phyloP scores from a whole-genome alignment of 2,797 vertebrate genomes.

The Amblyopsis hoosieri region DNA sequence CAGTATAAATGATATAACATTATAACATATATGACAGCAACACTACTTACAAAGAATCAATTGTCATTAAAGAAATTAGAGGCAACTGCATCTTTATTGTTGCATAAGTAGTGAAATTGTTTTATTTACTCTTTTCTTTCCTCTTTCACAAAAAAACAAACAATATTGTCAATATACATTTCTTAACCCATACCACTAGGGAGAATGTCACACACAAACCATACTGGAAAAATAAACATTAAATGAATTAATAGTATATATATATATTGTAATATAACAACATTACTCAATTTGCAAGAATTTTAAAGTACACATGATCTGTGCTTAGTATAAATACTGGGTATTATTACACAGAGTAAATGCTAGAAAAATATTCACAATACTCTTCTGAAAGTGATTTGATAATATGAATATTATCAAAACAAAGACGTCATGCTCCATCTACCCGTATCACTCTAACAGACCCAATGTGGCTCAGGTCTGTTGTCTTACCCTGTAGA shows the following conservation, averaged over 20 bases:
- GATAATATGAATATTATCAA: constrained; percentile 38
- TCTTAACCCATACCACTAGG: constrained; percentile 50
- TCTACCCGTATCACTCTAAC: constrained; percentile 62
- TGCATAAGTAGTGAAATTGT: constrained; percentile 67
- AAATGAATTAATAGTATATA: constrained; percentile 41
- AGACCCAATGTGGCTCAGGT: constrained; percentile 41
- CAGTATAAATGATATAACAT: not conserved
- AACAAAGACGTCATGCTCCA: constrained; percentile 59
- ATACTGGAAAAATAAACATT: constrained; percentile 37
- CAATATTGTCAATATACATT: constrained; percentile 57
- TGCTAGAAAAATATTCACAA: constrained; percentile 71
- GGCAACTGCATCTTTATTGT: not conserved
- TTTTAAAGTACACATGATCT: constrained; percentile 46
- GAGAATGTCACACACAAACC: constrained; percentile 64
- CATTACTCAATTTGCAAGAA: constrained; percentile 53
- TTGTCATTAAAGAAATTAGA: constrained; percentile 12
- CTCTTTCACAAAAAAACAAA: constrained; percentile 66
- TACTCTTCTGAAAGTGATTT: constrained; percentile 55
- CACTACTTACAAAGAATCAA: constrained; percentile 3
- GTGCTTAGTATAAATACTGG: constrained; percentile 64
- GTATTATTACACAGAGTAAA: constrained; percentile 45
- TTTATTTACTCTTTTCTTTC: constrained; percentile 60
- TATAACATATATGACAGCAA: not conserved
- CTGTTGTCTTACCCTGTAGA: constrained; percentile 32
- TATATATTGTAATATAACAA: constrained; percentile 43